Percentiles rank a stretch among this genome's conserved stretches.
Evolutionary conservation across 1,140 invertebrate genomes (phyloP).

Genomic region (Holotrichia oblita): DNA sequence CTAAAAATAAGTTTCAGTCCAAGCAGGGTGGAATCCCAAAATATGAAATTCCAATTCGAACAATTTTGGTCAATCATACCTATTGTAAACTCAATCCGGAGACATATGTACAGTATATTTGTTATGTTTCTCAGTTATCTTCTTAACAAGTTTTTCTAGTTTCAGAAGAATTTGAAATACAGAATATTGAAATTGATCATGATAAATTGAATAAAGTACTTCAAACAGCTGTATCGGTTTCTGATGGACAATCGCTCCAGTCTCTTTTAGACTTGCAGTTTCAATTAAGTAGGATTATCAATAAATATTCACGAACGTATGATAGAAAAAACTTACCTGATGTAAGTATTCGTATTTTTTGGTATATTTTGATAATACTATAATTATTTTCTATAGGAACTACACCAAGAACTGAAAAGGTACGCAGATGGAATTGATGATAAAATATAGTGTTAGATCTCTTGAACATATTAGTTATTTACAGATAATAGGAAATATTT

Average conservation of each 20-base stretch:
- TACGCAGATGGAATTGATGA: not conserved
- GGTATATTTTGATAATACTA: not conserved
- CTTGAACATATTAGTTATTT: not conserved
- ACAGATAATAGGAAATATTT: not conserved
- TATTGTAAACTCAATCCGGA: too few species aligned
- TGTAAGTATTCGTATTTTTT: constrained; percentile 60
- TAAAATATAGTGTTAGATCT: not conserved
- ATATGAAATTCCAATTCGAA: too few species aligned
- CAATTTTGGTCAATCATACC: too few species aligned
- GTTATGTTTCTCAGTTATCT: not conserved
- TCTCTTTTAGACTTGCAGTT: constrained; percentile 71
- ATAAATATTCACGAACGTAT: constrained; percentile 62
- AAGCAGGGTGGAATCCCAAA: too few species aligned
- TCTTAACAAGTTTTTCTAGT: constrained; percentile 39
- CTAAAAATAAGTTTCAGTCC: too few species aligned
- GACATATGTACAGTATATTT: too few species aligned
- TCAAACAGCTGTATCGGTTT: constrained; percentile 65
- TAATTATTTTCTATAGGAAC: not conserved
- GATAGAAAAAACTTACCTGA: constrained; percentile 70
- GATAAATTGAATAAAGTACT: constrained; percentile 68
- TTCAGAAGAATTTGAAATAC: constrained; percentile 50
- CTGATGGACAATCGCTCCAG: constrained; percentile 66
- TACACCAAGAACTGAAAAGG: not conserved
- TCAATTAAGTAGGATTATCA: constrained; percentile 67
- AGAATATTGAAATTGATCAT: constrained; percentile 67